Evolutionary conservation across 2,888 invertebrate genomes (phyloP), one percentile per base, ranked within the genome.

Genomic region (Melanophora roralis): DNA sequence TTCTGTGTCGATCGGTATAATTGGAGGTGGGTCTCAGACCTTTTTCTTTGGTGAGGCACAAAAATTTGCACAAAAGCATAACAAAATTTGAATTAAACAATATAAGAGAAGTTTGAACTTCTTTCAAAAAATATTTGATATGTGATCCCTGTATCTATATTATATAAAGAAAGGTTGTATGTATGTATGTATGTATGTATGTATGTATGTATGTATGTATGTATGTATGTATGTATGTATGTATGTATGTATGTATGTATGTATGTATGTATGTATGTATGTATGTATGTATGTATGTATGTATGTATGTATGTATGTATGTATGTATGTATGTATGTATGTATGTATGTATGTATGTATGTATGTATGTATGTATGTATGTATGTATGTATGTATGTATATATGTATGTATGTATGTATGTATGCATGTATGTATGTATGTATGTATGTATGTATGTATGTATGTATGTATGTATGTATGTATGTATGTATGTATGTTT

Each of bases 241-340:
- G 45, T 45, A 45, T 45, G 45, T 45, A 45, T 45, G 45, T 45
- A 45, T 45, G 45, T 45, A 45, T 45, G 45, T 45, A 45, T 45
- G 45, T 45, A 16, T 45, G 45, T 45, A 45, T 45, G 45, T 45
- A 45, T 45, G 45, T 45, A 45, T 45, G 45, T 45, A 45, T 45
- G 45, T 45, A 45, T 45, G 45, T 45, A 45, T 45, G 45, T 45
- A 45, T 45, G 45, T 45, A 45, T 45, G 45, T 45, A 45, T 45
- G 45, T 45, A 45, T 45, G 45, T 45, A 45, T 45, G 45, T 45
- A 45, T 45, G 45, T 45, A 45, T 45, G 45, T 45, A 45, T 45
- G 45, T 45, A 45, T 45, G 45, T 45, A 45, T 45, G 45, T 45
- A 45, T 45, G 45, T 45, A 45, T 45, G 45, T 45, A 45, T 45